Evolutionary conservation across 2,797 vertebrate species (phyloP).

Genomic region (Enteromius radiatus): DNA sequence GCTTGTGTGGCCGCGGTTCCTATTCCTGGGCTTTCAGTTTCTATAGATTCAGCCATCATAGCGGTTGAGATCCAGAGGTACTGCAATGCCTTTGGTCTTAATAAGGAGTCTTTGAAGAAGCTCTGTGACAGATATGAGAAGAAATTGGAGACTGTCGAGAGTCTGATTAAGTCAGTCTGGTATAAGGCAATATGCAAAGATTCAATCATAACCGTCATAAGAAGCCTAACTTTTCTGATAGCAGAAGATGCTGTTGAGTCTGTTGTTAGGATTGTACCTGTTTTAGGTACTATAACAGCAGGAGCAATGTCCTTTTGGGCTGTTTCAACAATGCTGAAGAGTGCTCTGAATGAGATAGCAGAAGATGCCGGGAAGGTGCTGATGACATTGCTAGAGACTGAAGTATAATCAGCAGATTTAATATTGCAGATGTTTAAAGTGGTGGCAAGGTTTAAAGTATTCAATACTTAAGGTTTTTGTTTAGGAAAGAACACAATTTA

Average conservation of each 20-base stretch:
- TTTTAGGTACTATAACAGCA: slow-evolving; percentile 29
- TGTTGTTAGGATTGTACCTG: background rate
- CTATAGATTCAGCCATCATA: slow-evolving; percentile 59
- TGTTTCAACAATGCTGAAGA: background rate
- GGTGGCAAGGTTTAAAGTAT: background rate
- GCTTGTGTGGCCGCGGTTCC: slow-evolving; percentile 52
- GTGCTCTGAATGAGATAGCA: slow-evolving; percentile 36
- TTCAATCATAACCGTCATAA: slow-evolving; percentile 4
- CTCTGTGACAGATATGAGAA: slow-evolving; percentile 71
- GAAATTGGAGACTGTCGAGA: slow-evolving; percentile 67
- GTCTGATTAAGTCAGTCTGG: slow-evolving; percentile 39
- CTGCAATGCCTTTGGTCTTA: slow-evolving; percentile 72
- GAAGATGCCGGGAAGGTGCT: slow-evolving; percentile 50
- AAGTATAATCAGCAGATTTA: background rate
- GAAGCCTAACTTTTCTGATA: background rate
- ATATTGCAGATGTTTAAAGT: background rate
- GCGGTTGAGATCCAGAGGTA: slow-evolving; percentile 66
- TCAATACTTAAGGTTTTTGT: background rate
- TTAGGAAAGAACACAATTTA: background rate
- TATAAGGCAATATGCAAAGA: slow-evolving; percentile 34
- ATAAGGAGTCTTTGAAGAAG: slow-evolving; percentile 69
- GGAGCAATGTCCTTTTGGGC: slow-evolving; percentile 42
- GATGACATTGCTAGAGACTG: background rate
- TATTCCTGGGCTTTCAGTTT: slow-evolving; percentile 65
- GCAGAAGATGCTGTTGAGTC: slow-evolving; percentile 16